These are phyloP conservation scores for Leptarthrus brevirostris DNA, from an alignment of 2,888 invertebrate genomes.

Conservation along the genomic window DNA sequence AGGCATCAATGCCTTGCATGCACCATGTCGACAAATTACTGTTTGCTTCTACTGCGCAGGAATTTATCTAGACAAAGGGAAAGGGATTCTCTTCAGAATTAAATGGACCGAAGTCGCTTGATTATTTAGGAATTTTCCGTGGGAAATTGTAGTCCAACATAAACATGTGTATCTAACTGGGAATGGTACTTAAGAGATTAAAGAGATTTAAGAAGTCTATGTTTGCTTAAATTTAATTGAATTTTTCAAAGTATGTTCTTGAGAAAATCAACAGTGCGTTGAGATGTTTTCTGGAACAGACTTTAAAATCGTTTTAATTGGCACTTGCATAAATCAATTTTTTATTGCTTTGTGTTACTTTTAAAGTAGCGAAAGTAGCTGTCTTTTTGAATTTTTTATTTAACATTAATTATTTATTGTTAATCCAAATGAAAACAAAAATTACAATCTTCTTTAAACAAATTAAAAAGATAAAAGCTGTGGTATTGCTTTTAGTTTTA, in stretches of 20 bases:
- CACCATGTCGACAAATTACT: not conserved
- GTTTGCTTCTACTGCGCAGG: slow-evolving; percentile 16
- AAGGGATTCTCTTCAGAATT: slow-evolving; percentile 34
- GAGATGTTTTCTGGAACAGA: too few species aligned
- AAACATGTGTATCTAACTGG: slow-evolving; percentile 27
- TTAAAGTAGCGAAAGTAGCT: too few species aligned
- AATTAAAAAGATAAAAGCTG: too few species aligned
- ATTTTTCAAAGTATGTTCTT: not conserved
- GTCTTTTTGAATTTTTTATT: too few species aligned
- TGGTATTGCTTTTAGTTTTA: too few species aligned
- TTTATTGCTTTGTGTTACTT: too few species aligned
- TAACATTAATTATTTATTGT: too few species aligned
- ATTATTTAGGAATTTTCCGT: slow-evolving; percentile 53
- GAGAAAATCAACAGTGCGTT: too few species aligned
- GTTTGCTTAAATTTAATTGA: slow-evolving; percentile 12
- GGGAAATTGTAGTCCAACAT: slow-evolving; percentile 44
- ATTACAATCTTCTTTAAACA: too few species aligned
- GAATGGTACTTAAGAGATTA: slow-evolving; percentile 14
- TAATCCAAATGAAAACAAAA: too few species aligned
- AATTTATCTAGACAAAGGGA: not conserved
- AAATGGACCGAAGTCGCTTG: slow-evolving; percentile 50
- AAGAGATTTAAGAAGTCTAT: not conserved
- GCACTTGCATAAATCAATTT: too few species aligned
- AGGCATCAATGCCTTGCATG: slow-evolving; percentile 7
- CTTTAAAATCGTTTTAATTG: too few species aligned